A percentile compares a stretch with the other conserved stretches of the same genome.
These are phyloP conservation scores for Hippocampus guttulatus DNA, from an alignment of 2,113 vertebrate genomes.

Conservation along the genomic window DNA sequence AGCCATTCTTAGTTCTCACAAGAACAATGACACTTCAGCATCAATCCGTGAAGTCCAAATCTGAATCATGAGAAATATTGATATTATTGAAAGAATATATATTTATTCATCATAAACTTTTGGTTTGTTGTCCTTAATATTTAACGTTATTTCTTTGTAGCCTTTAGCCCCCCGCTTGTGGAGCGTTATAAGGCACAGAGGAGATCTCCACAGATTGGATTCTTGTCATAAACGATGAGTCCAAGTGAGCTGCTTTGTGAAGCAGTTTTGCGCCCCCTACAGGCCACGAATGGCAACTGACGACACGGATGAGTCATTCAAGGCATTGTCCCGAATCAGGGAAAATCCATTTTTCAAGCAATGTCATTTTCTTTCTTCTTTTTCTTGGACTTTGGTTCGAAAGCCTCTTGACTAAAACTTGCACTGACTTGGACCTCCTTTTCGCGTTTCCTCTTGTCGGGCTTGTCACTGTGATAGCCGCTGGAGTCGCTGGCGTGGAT, in stretches of 20 bases:
- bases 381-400: conserved; percentile 73
- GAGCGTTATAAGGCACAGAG: neutral
- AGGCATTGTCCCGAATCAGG: neutral
- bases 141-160: neutral
- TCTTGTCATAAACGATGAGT: neutral
- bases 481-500: conserved; percentile 78
- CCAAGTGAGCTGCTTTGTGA: neutral
- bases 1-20: neutral
- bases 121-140: neutral
- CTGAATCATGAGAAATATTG: neutral
- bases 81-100: conserved; percentile 19
- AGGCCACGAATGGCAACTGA: conserved; percentile 21
- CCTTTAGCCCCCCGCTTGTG: neutral
- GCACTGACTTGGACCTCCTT: conserved; percentile 27
- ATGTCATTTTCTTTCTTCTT: conserved; percentile 69
- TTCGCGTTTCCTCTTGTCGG: conserved; percentile 75
- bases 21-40: neutral
- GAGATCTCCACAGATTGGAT: neutral
- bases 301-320: no score
- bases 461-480: conserved; percentile 78
- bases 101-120: conserved; percentile 17
- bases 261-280: conserved; percentile 43
- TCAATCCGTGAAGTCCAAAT: neutral
- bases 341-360: conserved; percentile 4
- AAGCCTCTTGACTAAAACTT: conserved; percentile 17